Base-by-base conservation (phyloP, 2,888 invertebrate species). In the Epirrita christyi region DNA sequence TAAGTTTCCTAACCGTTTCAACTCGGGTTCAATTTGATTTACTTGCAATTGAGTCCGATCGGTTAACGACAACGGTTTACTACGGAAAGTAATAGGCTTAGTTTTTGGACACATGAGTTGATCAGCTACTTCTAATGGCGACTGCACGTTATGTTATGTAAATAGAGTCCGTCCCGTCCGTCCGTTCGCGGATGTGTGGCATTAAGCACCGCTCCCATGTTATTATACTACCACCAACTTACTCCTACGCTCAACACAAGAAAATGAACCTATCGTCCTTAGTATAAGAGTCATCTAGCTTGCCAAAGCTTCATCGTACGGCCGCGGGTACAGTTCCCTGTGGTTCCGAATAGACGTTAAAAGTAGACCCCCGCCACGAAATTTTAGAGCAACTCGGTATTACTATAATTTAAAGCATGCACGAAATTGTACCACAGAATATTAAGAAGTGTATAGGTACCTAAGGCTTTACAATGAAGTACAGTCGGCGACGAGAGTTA, bases 191-290 rank as follows among this genome's bases (percentile, higher is more conserved):
- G 81, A 80, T 81, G 80, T 76, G 70, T 71, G 71, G 73, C 69
- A 74, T 79, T 77, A 68, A 76, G 72, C 52, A 71, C 71, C 75
- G 77, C 76, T 74, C 72, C 74, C 71, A 66, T 74, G 72, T 74
- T 72, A 76, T 78, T 79, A 75, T 71, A 64, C 45, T 52, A 50
- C 21, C 42, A 27, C 66, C 54, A 63, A n/a, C 46, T 14, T 29
- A 11, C 44, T 1, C 37, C 0, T 6, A 11, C 21, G 15, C 34
- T 9, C 11, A 1, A 6, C 11, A 13, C 42, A 44, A 11, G 28
- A 21, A 14, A 63, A 15, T 32, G 8, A 29, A 41, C 32, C 27
- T 1, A 32, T 10, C 1, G 2, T 3, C 14, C 4, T 1, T 14
- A 2, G 1, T 6, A 32, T 46, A 28, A 15, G 48, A 40, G 41